Base-by-base conservation (phyloP, 2,888 invertebrate genomes). In the Nebria brevicollis region DNA sequence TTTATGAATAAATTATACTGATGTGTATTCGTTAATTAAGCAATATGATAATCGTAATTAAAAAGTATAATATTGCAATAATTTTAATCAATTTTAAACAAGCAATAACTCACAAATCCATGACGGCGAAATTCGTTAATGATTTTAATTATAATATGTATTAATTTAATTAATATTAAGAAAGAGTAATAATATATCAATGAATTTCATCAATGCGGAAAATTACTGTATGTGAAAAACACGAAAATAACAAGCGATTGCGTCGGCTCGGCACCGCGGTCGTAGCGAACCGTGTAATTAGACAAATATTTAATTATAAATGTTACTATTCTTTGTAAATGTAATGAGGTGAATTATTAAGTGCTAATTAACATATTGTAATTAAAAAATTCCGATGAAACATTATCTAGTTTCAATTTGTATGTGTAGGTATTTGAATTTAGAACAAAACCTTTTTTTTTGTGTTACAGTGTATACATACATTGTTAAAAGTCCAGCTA, bases 161-260 rank as follows among this genome's bases (percentile, higher is more conserved):
- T 76, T 81, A 81, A 81, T 81, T 81, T 43, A 81, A 81, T 81
- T 81, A 77, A 54, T 54, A 54, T 54, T 54, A 11, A 54, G 54
- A 54, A 81, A 80, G 77, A 81, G 77, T 81, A 81, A 81, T 81
- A 77, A 77, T 66, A 77, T 73, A 81, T 81, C 81, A 81, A 66
- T 72, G 76, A 72, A 77, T 72, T 77, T 15, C 66, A 66, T 66
- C 73, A 76, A 77, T 66, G 77, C 76, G 66, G 81, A 81, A 77
- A 81, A 81, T 81, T 81, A 81, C 43, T 72, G 72, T 77, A 76
- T 77, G 81, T 25, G 11, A 70, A 70, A 42, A 42, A 20, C 13
- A 41, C 26, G 42, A 13, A 73, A 41, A 73, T 41, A 41, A 26
- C 34, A 34, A 34, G 34, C 34, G 1, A 34, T 34, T 2, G 34